These are phyloP conservation scores for Zosterops borbonicus DNA, from an alignment of 2,113 vertebrate species.

Conservation along the genomic window DNA sequence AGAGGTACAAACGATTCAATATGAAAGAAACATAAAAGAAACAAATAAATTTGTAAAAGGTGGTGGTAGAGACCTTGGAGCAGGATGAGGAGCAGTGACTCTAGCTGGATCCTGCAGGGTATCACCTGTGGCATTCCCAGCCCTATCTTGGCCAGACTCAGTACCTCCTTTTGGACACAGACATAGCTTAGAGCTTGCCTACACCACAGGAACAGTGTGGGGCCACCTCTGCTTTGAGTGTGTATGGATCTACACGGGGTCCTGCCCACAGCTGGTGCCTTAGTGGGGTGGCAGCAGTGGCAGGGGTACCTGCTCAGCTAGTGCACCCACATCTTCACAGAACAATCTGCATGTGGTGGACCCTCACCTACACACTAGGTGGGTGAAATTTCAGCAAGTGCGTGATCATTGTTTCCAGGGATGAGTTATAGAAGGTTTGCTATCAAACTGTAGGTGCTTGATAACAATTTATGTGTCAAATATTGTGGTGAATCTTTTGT, in stretches of 20 bases:
- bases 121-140: not conserved
- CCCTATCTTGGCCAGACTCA: not conserved
- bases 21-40: not conserved
- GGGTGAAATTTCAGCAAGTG: not conserved
- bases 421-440: not conserved
- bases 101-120: not conserved
- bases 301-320: not conserved
- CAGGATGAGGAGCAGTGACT: not conserved
- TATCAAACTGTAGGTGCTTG: not conserved
- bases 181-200: not conserved
- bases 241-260: too few relatives aligned
- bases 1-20: not conserved
- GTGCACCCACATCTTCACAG: not conserved
- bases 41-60: not conserved
- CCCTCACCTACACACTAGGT: not conserved
- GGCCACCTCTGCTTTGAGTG: rapidly evolving
- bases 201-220: rapidly evolving
- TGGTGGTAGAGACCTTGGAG: not conserved
- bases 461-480: not conserved
- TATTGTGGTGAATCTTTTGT: not conserved
- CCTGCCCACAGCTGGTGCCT: not conserved
- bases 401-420: not conserved
- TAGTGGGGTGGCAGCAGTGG: not conserved
- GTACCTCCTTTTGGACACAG: not conserved
- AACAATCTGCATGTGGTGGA: not conserved